phyloP scores from a whole-genome alignment of 2,888 invertebrate species.

The Tridacna gigas region DNA sequence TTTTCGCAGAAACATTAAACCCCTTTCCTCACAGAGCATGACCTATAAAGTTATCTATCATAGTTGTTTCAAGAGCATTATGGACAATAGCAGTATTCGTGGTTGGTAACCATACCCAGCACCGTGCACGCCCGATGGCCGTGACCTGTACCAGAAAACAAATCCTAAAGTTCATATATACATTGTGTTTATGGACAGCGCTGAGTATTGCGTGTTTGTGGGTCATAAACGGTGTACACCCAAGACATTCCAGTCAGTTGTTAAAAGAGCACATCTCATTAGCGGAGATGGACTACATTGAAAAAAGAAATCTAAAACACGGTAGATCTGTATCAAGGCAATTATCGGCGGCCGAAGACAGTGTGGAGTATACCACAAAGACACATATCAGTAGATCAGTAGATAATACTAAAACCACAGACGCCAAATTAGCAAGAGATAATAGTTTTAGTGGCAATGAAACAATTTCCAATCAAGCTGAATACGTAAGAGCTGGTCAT shows the following conservation, averaged over 20 bases:
- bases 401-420: background rate
- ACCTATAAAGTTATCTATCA: too few species aligned
- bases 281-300: background rate
- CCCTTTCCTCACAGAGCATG: too few species aligned
- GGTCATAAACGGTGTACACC: constrained; percentile 5
- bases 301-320: background rate
- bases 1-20: too few species aligned
- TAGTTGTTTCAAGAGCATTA: too few species aligned
- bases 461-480: background rate
- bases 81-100: too few species aligned
- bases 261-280: background rate
- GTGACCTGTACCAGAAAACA: background rate
- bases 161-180: background rate
- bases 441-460: background rate
- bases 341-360: background rate
- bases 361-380: background rate
- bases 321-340: background rate
- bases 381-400: background rate
- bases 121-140: too few species aligned
- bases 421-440: background rate
- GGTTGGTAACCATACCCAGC: too few species aligned
- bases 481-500: background rate
- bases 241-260: background rate
- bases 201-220: constrained; percentile 9
- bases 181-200: background rate